Base-by-base conservation (phyloP, 2,888 invertebrate species). In the Hydropsyche betteni region DNA sequence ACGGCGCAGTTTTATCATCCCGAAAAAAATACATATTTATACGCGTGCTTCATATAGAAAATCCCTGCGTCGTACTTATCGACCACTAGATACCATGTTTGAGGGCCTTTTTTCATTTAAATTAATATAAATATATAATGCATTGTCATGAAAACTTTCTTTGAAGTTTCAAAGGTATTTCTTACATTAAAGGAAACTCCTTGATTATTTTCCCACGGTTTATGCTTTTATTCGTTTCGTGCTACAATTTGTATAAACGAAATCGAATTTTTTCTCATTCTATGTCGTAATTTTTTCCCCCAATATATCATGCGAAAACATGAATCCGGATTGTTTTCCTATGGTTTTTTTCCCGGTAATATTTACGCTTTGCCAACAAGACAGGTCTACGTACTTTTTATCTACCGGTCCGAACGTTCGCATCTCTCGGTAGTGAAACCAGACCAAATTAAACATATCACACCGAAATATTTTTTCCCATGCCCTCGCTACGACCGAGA, bases 331-430 rank as follows among this genome's bases (percentile, higher is more conserved):
- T 68, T 72, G 68, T 72, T 75, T 72, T 44, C 38, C 61, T 58
- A 10, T 64, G 14, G 58, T 72, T 12, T 64, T 68, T 76, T 69
- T 73, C 12, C 5, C 55, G 44, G 55, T 55, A 16, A 73, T 76
- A 76, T 74, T 76, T 74, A 51, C 72, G 16, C 72, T 68, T 44
- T 64, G 34, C 61, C 75, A 50, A 68, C 74, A 58, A 58, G 53
- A 33, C 44, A 68, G 38, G 72, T 68, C 68, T 73, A 69, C 73
- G 36, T 70, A 44, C 34, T 73, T 76, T 69, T 76, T 50, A 71
- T 34, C 24, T 14, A 14, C 34, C 34, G 38, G 50, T 50, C 33
- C 76, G 69, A 72, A 68, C 55, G 68, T 75, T 75, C 51, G 50
- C 51, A 44, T 73, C 38, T 34, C 72, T 68, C 24, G 24, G 34